Evolutionary conservation across 2,797 vertebrate species (phyloP), one percentile per base, ranked within the genome.

Genomic region (Falco biarmicus): DNA sequence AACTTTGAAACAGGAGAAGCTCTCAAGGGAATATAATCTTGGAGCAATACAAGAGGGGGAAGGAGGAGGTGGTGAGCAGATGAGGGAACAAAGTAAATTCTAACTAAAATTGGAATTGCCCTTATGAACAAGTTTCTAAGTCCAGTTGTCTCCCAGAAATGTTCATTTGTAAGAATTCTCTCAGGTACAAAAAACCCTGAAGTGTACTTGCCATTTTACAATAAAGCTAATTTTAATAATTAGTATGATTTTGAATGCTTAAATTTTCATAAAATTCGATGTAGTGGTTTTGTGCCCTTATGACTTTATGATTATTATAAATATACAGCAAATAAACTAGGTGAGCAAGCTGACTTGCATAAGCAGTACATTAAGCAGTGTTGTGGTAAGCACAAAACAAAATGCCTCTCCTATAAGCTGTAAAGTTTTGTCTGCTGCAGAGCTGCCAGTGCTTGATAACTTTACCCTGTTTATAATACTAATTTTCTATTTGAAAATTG

Each of bases 1-100:
- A 68, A 84, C 78, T 94, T 64, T 66, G 89, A 88, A 92, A 94
- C 50, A 75, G 54, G 45, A 96, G 73, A 81, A 7, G 51, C 83
- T 73, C 66, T 93, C 22, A 21, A 64, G 37, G 31, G 63, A 84
- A 28, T 66, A 29, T 32, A 53, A 79, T 53, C 51, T 87, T 47
- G 61, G 43, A 79, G 53, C 39, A 66, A 57, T 78, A 69, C 0
- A 13, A 92, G 65, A 95, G 61, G 77, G 45, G 85, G 51, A 37
- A 78, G 65, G 20, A 60, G 28, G 29, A 74, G 81, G 50, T 77
- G 53, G 53, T 75, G 43, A 66, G 50, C 47, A 68, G 61, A 51
- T 47, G 13, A 15, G 43, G 39, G 22, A 82, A 29, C 5, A 86
- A 84, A 94, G 24, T n/a, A 71, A 93, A 54, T 81, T 79, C n/a